A percentile compares a stretch with the other conserved stretches of the same genome.
Conservation (phyloP, 2,888 invertebrate genomes). For the Drepana falcataria region DNA sequence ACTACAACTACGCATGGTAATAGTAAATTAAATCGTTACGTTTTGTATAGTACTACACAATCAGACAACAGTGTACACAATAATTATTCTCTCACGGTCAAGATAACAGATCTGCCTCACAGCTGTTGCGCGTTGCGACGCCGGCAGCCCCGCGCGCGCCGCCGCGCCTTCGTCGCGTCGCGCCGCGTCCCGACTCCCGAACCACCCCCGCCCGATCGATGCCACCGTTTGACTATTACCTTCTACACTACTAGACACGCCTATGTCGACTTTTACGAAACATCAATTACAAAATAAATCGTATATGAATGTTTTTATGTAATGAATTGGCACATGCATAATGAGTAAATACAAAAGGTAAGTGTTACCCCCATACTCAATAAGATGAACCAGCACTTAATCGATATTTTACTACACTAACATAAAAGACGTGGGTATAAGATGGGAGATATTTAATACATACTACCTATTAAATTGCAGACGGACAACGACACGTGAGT, state of each 20-base stretch:
- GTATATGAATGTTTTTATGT: too few relatives aligned
- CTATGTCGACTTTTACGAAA: not conserved
- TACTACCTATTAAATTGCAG: conserved; percentile 14
- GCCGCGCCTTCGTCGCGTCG: conserved; percentile 33
- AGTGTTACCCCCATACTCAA: conserved; percentile 25
- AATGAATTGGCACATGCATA: too few relatives aligned
- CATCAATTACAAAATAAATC: not conserved
- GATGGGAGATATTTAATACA: conserved; percentile 10
- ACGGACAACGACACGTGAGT: conserved; percentile 30
- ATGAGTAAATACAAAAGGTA: not conserved
- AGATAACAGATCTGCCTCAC: conserved; percentile 64
- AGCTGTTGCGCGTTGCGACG: conserved; percentile 66
- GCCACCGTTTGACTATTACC: conserved; percentile 21
- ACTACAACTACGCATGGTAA: not conserved
- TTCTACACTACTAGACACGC: conserved; percentile 14
- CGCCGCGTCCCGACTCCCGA: conserved; percentile 45
- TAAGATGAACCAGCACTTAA: conserved; percentile 27
- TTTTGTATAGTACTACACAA: conserved; percentile 24
- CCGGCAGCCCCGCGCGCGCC: too few relatives aligned
- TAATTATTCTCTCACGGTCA: conserved; percentile 70
- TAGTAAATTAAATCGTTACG: conserved; percentile 9
- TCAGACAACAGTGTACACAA: conserved; percentile 41
- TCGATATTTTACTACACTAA: conserved; percentile 18
- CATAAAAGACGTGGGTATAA: conserved; percentile 11
- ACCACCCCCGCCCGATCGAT: conserved; percentile 61